Percentiles rank a stretch among this genome's conserved stretches.
Conservation (phyloP, 2,797 vertebrate genomes). For the Anisognathus igniventris region DNA sequence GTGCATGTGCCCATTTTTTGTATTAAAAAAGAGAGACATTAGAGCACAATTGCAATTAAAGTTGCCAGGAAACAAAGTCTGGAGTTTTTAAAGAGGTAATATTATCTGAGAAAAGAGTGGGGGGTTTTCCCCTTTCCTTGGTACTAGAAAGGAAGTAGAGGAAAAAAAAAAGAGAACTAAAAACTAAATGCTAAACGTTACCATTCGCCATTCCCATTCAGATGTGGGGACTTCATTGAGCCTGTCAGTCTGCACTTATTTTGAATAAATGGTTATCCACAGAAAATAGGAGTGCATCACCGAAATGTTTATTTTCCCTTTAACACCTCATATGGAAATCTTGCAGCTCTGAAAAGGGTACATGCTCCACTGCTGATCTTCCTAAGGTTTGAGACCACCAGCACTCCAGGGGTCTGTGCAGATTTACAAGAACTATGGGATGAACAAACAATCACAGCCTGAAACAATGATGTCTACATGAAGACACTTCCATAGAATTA, state of each 20-base stretch:
- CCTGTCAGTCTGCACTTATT: not conserved
- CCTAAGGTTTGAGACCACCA: not conserved
- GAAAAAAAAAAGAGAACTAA: accelerated
- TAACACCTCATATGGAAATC: not conserved
- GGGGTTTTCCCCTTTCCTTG: not conserved
- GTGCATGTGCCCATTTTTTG: not conserved
- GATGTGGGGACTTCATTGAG: not conserved
- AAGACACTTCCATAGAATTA: not conserved
- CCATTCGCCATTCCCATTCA: not conserved
- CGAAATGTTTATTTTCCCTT: not conserved
- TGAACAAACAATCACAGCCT: not conserved
- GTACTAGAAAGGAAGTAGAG: not conserved
- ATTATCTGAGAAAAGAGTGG: not conserved
- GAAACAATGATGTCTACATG: not conserved
- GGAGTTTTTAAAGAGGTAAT: not conserved
- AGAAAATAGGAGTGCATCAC: not conserved
- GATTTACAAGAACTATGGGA: not conserved
- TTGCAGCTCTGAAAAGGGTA: not conserved
- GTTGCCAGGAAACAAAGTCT: not conserved
- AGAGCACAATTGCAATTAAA: not conserved
- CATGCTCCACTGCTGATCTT: not conserved
- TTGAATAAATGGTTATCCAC: not conserved
- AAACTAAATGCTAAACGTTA: not conserved
- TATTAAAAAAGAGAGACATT: not conserved
- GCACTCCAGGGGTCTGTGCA: not conserved